Evolutionary conservation across 2,113 vertebrate genomes (phyloP).

Genomic region (Bagarius yarrelli): DNA sequence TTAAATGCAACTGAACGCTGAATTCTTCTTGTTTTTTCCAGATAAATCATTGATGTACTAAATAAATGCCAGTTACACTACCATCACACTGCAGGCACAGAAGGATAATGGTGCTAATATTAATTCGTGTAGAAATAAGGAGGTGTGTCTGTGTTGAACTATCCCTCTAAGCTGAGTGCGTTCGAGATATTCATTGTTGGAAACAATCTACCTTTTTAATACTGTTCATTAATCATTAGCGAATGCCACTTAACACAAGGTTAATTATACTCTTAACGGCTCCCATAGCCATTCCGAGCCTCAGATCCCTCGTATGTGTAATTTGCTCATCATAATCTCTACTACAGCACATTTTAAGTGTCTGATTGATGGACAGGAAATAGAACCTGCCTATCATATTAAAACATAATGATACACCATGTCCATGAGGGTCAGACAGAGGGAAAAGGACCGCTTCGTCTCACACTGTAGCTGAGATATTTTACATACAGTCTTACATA

Average conservation of each 20-base stretch:
- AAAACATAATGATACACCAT: conserved; percentile 55
- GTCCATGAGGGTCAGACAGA: conserved; percentile 47
- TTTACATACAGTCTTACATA: conserved; percentile 11
- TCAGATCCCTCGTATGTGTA: conserved; percentile 55
- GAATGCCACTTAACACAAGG: conserved; percentile 60
- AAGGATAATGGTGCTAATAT: conserved; percentile 15
- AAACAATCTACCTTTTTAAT: conserved; percentile 58
- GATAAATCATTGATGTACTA: background rate
- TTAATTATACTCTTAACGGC: conserved; percentile 59
- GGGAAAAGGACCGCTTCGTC: conserved; percentile 6
- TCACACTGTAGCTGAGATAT: conserved; percentile 3
- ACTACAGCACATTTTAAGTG: conserved; percentile 58
- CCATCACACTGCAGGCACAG: background rate
- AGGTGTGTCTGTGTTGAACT: conserved; percentile 30
- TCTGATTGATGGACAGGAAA: conserved; percentile 59
- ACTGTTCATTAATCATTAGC: conserved; percentile 57
- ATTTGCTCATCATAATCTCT: conserved; percentile 58
- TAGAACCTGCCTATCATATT: conserved; percentile 59
- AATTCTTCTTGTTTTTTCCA: background rate
- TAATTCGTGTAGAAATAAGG: conserved; percentile 20
- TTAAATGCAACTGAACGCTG: background rate
- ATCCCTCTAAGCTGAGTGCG: conserved; percentile 44
- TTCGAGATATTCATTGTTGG: conserved; percentile 52
- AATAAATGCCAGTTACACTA: background rate
- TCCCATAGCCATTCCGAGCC: conserved; percentile 54